These are phyloP conservation scores for Ctenochaetus hawaiiensis DNA, from an alignment of 2,797 vertebrate species.

Conservation along the genomic window DNA sequence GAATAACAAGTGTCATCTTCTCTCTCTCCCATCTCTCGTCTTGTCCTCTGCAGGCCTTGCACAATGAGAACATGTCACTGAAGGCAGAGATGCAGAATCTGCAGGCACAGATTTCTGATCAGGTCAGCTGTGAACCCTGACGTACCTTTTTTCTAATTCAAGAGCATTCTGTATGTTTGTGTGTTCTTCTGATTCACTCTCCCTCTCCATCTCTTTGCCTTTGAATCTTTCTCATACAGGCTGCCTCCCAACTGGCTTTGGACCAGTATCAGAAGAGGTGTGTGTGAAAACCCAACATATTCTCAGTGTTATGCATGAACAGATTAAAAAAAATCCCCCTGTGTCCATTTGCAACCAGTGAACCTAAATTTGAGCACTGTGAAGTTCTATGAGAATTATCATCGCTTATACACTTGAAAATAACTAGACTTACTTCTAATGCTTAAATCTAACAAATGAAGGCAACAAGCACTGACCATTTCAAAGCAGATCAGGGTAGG, in stretches of 20 bases:
- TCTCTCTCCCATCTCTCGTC: background rate
- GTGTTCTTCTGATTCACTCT: slow-evolving; percentile 38
- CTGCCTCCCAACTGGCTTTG: slow-evolving; percentile 84
- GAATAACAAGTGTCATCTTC: background rate
- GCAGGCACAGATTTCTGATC: slow-evolving; percentile 92
- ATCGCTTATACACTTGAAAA: too few species aligned
- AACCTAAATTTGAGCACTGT: too few species aligned
- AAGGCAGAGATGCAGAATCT: slow-evolving; percentile 93
- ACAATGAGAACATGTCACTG: slow-evolving; percentile 93
- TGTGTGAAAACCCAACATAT: slow-evolving; percentile 57
- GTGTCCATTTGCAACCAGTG: too few species aligned
- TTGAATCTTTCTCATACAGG: slow-evolving; percentile 52
- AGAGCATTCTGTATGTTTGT: background rate
- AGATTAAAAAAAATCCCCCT: too few species aligned
- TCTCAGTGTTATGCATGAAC: too few species aligned
- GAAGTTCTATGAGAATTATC: too few species aligned
- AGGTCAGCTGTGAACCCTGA: slow-evolving; percentile 82
- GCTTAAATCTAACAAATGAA: too few species aligned
- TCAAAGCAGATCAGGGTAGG: too few species aligned
- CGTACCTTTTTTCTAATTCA: background rate
- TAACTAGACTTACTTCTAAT: too few species aligned
- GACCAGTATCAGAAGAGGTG: slow-evolving; percentile 95
- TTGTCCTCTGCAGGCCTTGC: slow-evolving; percentile 86
- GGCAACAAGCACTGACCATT: too few species aligned
- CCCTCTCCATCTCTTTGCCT: slow-evolving; percentile 30